Percentiles rank a stretch among this genome's conserved stretches.
Conservation (phyloP, 2,888 invertebrate genomes). For the Eupithecia pulchellata region DNA sequence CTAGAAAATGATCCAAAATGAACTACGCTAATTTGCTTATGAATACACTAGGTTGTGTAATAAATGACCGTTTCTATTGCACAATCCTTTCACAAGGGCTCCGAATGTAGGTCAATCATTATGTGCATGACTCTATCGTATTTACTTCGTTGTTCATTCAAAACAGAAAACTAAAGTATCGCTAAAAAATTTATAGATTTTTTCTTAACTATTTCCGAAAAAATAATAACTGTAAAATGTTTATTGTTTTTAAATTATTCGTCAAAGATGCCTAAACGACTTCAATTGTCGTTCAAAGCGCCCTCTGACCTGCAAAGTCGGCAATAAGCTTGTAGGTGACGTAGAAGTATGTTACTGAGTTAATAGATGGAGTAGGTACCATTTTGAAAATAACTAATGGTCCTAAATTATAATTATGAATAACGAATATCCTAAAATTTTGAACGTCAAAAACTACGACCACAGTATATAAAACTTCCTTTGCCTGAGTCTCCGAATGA, state of each 20-base stretch:
- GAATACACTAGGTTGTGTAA: slow-evolving; percentile 83
- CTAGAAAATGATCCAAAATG: slow-evolving; percentile 76
- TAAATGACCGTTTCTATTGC: slow-evolving; percentile 85
- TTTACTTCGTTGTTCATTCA: slow-evolving; percentile 32
- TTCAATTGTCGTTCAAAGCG: slow-evolving; percentile 18
- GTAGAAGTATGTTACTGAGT: neutral
- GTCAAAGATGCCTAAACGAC: slow-evolving; percentile 18
- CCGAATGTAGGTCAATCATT: slow-evolving; percentile 84
- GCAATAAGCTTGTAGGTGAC: neutral
- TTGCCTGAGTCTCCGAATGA: no score
- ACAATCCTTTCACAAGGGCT: slow-evolving; percentile 86
- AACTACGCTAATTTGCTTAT: slow-evolving; percentile 72
- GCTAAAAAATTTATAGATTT: neutral
- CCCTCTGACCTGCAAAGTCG: neutral
- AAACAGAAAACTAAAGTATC: neutral
- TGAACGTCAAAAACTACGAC: neutral
- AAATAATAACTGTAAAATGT: neutral
- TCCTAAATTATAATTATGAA: neutral
- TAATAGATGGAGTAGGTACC: slow-evolving; percentile 5
- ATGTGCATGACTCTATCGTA: slow-evolving; percentile 70
- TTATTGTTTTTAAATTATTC: neutral
- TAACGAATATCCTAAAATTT: neutral
- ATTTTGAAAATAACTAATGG: neutral
- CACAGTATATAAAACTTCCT: neutral
- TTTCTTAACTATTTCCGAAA: neutral